A percentile compares a stretch with the other conserved stretches of the same genome.
These are phyloP conservation scores for Dasypogon diadema DNA, from an alignment of 2,888 invertebrate species.

Conservation along the genomic window DNA sequence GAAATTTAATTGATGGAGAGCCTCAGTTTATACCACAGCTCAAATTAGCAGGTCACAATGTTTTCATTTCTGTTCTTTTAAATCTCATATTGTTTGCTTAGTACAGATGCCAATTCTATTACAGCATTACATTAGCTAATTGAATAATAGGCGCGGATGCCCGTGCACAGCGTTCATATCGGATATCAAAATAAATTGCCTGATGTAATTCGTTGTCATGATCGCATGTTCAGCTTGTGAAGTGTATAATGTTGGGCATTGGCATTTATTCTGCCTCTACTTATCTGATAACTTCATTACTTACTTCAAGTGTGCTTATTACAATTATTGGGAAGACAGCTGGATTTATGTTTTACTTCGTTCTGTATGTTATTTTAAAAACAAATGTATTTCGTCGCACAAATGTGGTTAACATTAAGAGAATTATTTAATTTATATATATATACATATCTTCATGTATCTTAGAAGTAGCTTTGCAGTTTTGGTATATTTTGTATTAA, in stretches of 20 bases:
- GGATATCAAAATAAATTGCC: constrained; percentile 43
- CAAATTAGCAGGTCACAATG: too few relatives aligned
- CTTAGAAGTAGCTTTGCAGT: too few relatives aligned
- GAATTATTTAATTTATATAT: too few relatives aligned
- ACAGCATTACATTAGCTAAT: neutral
- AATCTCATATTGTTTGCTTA: constrained; percentile 1
- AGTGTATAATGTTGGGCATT: neutral
- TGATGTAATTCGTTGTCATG: constrained; percentile 38
- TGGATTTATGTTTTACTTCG: too few relatives aligned
- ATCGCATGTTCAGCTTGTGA: constrained; percentile 31
- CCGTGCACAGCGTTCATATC: constrained; percentile 24
- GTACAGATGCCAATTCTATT: neutral
- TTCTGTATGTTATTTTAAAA: too few relatives aligned
- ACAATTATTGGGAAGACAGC: neutral
- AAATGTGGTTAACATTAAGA: too few relatives aligned
- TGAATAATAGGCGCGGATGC: constrained; percentile 42
- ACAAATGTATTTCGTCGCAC: too few relatives aligned
- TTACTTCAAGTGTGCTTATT: constrained; percentile 33
- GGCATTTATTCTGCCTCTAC: neutral
- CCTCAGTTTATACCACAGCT: neutral
- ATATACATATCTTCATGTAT: too few relatives aligned
- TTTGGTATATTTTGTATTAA: too few relatives aligned
- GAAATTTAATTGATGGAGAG: neutral
- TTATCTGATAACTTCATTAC: constrained; percentile 27
- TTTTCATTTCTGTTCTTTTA: too few relatives aligned